Evolutionary conservation across 2,888 invertebrate species (phyloP).

Genomic region (Zaprionus bogoriensis): DNA sequence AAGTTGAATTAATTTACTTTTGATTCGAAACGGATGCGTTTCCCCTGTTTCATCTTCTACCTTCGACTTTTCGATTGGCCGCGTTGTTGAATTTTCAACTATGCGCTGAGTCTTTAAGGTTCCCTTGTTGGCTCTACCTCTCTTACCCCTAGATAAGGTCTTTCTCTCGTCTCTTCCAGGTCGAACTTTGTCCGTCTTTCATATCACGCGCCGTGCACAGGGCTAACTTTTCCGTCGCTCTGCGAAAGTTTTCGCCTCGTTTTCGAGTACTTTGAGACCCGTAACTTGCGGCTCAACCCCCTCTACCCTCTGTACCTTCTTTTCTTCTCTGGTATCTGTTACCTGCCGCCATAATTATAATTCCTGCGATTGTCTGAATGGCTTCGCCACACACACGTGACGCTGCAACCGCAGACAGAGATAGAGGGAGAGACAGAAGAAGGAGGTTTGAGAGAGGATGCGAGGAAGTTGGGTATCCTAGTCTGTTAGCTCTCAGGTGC

Average conservation of each 20-base stretch:
- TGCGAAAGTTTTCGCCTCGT: slow-evolving; percentile 44
- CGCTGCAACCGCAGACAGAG: slow-evolving; percentile 52
- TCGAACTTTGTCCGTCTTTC: slow-evolving; percentile 69
- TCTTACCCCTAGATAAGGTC: slow-evolving; percentile 1
- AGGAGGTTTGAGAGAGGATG: background rate
- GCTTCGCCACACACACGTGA: slow-evolving; percentile 64
- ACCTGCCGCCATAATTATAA: slow-evolving; percentile 60
- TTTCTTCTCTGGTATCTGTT: background rate
- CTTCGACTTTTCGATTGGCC: slow-evolving; percentile 32
- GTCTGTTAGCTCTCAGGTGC: slow-evolving; percentile 11
- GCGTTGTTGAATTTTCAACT: slow-evolving; percentile 17
- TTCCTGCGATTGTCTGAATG: slow-evolving; percentile 71
- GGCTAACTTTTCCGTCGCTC: slow-evolving; percentile 59
- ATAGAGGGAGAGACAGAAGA: background rate
- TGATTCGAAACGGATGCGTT: slow-evolving; percentile 43
- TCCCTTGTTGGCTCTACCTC: background rate
- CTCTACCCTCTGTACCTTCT: background rate
- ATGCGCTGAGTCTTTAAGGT: slow-evolving; percentile 24
- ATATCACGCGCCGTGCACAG: slow-evolving; percentile 61
- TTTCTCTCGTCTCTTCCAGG: slow-evolving; percentile 16
- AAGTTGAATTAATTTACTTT: slow-evolving; percentile 61
- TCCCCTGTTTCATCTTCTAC: background rate
- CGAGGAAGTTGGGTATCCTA: background rate
- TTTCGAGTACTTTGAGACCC: slow-evolving; percentile 18
- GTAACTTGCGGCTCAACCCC: background rate